phyloP scores from a whole-genome alignment of 2,113 vertebrate genomes.

The Sakesphorus luctuosus region DNA sequence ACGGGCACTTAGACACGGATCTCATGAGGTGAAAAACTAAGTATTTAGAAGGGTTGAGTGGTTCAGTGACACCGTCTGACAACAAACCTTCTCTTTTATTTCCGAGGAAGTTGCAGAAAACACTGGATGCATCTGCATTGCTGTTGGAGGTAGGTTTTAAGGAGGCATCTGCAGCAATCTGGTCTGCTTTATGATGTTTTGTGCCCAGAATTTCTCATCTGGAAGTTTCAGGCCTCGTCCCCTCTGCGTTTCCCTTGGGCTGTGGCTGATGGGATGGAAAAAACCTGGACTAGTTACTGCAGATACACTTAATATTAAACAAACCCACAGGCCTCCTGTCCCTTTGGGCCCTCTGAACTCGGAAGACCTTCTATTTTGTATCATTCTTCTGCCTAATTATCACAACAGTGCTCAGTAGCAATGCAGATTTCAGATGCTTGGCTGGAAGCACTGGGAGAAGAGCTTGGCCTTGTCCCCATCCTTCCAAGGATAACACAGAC shows the following conservation, averaged over 20 bases:
- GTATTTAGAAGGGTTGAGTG: neutral
- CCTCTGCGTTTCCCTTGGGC: neutral
- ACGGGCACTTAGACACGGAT: accelerated
- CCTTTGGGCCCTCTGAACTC: neutral
- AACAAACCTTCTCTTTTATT: neutral
- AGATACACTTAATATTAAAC: neutral
- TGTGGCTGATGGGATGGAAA: neutral
- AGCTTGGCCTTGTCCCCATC: neutral
- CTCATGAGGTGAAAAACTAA: neutral
- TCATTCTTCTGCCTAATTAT: neutral
- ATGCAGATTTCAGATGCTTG: neutral
- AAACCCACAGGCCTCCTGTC: neutral
- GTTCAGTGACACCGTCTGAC: neutral
- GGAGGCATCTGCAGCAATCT: neutral
- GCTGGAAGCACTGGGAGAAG: neutral
- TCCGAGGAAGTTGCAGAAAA: neutral
- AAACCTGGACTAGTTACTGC: neutral
- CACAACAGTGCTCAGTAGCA: neutral
- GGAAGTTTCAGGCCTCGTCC: neutral
- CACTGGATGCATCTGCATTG: neutral
- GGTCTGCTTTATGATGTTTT: neutral
- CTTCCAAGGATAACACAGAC: slow-evolving; percentile 1
- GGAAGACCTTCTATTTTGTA: neutral
- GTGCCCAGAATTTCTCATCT: neutral
- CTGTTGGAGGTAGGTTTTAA: slow-evolving; percentile 16